phyloP scores from a whole-genome alignment of 2,888 invertebrate genomes.

The Heterodera filipjevi region DNA sequence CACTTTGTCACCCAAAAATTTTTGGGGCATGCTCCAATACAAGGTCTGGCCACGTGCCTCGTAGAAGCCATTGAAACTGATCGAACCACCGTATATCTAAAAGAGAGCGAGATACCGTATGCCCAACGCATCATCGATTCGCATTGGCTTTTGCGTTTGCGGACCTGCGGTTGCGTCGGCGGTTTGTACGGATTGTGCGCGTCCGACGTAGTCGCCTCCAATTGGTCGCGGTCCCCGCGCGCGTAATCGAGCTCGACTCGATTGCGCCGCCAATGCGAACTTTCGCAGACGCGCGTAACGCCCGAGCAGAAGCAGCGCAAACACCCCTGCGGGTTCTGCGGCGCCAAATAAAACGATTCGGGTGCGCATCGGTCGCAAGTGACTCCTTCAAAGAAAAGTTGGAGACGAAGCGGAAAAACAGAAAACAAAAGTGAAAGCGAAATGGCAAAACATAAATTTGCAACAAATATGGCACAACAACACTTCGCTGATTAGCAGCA shows the following conservation, averaged over 20 bases:
- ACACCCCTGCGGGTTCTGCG: constrained; percentile 82
- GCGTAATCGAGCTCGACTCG: constrained; percentile 64
- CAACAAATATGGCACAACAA: constrained; percentile 1
- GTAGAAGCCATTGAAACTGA: constrained; percentile 49
- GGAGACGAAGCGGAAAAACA: constrained; percentile 13
- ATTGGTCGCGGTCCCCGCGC: constrained; percentile 58
- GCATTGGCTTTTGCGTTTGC: not conserved
- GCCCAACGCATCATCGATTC: not conserved
- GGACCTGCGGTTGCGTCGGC: constrained; percentile 37
- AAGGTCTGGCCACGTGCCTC: constrained; percentile 69
- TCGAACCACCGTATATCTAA: constrained; percentile 37
- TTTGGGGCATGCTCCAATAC: constrained; percentile 81
- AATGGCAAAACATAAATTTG: constrained; percentile 8
- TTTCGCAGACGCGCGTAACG: constrained; percentile 78
- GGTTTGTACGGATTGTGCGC: constrained; percentile 50
- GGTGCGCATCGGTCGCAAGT: constrained; percentile 84
- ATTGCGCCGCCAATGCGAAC: constrained; percentile 79
- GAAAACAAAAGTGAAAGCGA: not conserved
- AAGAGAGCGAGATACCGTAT: not conserved
- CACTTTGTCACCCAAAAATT: constrained; percentile 83
- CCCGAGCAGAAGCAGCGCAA: constrained; percentile 95
- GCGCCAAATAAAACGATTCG: constrained; percentile 81
- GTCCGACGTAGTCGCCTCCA: constrained; percentile 56
- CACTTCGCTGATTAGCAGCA: not conserved
- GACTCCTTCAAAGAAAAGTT: constrained; percentile 68